phyloP scores from a whole-genome alignment of 2,888 invertebrate genomes.

The Lissonota sp. region DNA sequence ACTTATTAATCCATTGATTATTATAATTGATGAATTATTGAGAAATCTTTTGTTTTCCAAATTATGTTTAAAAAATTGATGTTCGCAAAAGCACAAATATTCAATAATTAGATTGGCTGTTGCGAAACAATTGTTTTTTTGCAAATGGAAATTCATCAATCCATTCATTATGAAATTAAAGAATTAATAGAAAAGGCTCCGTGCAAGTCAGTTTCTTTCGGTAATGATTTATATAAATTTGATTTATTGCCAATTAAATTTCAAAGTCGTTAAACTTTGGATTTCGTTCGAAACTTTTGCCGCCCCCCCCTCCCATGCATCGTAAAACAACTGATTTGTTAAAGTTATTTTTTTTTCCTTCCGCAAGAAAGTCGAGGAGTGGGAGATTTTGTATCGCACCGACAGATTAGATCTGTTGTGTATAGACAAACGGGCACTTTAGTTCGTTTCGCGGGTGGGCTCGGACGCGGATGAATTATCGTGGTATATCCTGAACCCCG shows the following conservation, averaged over 20 bases:
- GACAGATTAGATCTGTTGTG: slow-evolving; percentile 20
- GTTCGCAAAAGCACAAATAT: no score
- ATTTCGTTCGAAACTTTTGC: neutral
- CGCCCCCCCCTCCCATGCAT: no score
- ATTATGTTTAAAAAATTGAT: no score
- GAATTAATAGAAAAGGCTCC: no score
- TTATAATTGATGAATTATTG: no score
- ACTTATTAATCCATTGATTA: no score
- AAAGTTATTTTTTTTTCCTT: slow-evolving; percentile 21
- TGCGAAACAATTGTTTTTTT: no score
- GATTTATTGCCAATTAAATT: no score
- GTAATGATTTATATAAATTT: neutral
- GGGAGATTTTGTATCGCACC: slow-evolving; percentile 44
- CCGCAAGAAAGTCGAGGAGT: slow-evolving; percentile 18
- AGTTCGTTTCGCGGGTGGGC: slow-evolving; percentile 33
- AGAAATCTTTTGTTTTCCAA: no score
- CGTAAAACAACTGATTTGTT: slow-evolving; percentile 1
- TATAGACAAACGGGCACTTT: slow-evolving; percentile 31
- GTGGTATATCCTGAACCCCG: slow-evolving; percentile 35
- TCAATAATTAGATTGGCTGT: no score
- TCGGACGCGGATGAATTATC: slow-evolving; percentile 44
- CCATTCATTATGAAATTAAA: no score
- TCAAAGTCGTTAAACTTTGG: neutral
- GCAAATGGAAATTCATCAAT: no score
- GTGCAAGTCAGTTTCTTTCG: neutral